These are phyloP conservation scores for Odontocolon sp. DNA, from an alignment of 2,888 invertebrate genomes.

Conservation along the genomic window DNA sequence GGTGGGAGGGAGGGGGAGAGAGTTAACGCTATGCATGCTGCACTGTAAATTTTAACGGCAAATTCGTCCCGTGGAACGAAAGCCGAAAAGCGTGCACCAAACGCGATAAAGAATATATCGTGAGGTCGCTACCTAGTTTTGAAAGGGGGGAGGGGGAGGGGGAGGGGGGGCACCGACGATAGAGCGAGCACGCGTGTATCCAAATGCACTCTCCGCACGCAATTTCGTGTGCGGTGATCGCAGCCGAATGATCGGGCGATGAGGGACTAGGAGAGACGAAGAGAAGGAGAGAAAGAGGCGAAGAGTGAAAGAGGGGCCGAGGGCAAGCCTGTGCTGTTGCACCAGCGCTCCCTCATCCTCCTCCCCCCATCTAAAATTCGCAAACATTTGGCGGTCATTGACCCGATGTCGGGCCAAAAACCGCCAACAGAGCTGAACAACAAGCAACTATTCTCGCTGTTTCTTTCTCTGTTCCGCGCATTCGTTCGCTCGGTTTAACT, in stretches of 20 bases:
- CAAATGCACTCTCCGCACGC: constrained; percentile 77
- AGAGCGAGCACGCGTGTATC: constrained; percentile 50
- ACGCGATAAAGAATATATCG: constrained; percentile 53
- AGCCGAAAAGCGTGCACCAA: constrained; percentile 52
- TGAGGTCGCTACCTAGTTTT: not conserved
- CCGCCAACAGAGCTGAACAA: constrained; percentile 73
- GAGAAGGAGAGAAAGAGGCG: constrained; percentile 51
- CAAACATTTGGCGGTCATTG: constrained; percentile 79
- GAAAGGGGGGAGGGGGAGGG: constrained; percentile 30
- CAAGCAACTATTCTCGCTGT: constrained; percentile 74
- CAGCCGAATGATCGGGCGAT: constrained; percentile 52
- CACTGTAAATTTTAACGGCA: constrained; percentile 4
- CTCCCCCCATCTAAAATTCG: constrained; percentile 70
- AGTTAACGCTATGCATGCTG: not conserved
- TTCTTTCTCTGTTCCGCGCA: constrained; percentile 28
- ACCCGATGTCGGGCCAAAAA: constrained; percentile 76
- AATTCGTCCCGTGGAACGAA: constrained; percentile 27
- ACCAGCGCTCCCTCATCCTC: constrained; percentile 47
- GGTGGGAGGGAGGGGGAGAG: not conserved
- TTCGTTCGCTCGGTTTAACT: constrained; percentile 21
- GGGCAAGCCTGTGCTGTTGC: constrained; percentile 38
- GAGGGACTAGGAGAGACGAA: constrained; percentile 61
- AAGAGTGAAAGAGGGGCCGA: constrained; percentile 44
- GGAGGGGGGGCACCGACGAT: constrained; percentile 48
- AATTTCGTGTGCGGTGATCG: constrained; percentile 67